phyloP scores from a whole-genome alignment of 2,797 vertebrate species.

The Holocentrus rufus region DNA sequence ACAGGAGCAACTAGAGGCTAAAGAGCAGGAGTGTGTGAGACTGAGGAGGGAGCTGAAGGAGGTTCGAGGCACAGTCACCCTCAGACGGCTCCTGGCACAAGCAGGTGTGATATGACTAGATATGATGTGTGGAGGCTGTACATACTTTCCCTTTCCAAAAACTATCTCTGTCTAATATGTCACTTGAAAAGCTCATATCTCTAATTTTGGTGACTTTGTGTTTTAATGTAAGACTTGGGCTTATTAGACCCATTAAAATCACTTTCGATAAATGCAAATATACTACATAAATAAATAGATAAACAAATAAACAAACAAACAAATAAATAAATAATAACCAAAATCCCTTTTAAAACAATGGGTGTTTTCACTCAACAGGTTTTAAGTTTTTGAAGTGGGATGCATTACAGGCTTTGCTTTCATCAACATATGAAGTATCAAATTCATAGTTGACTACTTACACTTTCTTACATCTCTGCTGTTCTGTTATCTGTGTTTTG shows the following conservation, averaged over 20 bases:
- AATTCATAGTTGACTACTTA: not conserved
- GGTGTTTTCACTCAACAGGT: too few relatives aligned
- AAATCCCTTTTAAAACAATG: too few relatives aligned
- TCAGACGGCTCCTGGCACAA: conserved; percentile 73
- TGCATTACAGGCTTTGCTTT: not conserved
- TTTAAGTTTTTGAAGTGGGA: not conserved
- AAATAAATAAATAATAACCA: too few relatives aligned
- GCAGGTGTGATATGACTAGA: conserved; percentile 58
- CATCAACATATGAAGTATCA: not conserved
- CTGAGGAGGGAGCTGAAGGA: conserved; percentile 81
- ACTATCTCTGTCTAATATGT: not conserved
- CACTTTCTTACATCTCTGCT: not conserved
- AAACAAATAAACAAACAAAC: too few relatives aligned
- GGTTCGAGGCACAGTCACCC: conserved; percentile 70
- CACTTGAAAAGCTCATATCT: not conserved
- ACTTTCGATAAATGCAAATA: too few relatives aligned
- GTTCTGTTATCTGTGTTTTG: not conserved
- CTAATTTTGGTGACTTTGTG: too few relatives aligned
- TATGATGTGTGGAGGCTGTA: not conserved
- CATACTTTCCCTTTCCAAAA: too few relatives aligned
- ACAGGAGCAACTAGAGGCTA: conserved; percentile 77
- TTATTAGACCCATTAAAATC: too few relatives aligned
- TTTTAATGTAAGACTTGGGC: too few relatives aligned
- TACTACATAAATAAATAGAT: too few relatives aligned
- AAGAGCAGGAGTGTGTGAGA: conserved; percentile 76